Conservation (phyloP, 2,113 vertebrate species). For the Rattus rattus region DNA sequence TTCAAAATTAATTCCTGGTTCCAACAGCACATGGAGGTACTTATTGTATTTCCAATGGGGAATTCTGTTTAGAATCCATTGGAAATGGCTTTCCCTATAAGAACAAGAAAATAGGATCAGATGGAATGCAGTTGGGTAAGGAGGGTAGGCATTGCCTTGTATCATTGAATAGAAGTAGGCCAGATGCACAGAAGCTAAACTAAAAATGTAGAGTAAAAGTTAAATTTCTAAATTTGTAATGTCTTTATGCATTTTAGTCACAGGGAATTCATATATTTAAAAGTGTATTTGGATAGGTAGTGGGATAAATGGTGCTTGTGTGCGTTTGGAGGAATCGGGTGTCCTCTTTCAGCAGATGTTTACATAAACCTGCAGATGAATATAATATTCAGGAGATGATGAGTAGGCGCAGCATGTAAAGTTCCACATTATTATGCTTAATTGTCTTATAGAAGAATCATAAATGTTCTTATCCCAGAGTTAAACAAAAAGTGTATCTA, state of each 20-base stretch:
- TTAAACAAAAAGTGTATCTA: not conserved
- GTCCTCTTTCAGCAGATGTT: not conserved
- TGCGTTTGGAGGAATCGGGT: not conserved
- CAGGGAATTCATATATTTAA: not conserved
- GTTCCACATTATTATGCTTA: not conserved
- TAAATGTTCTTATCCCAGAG: not conserved
- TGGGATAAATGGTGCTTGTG: not conserved
- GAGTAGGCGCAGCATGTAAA: not conserved
- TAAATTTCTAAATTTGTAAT: constrained; percentile 27
- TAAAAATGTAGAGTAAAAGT: not conserved
- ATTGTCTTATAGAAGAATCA: not conserved
- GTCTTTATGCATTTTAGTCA: not conserved
- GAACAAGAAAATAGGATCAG: not conserved
- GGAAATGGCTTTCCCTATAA: not conserved
- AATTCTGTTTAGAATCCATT: not conserved
- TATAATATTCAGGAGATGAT: not conserved
- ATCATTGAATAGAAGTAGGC: not conserved
- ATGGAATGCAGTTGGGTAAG: not conserved
- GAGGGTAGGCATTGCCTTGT: not conserved
- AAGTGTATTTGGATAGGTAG: not conserved
- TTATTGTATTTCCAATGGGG: constrained; percentile 7
- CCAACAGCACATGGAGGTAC: constrained; percentile 40
- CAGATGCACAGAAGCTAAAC: not conserved
- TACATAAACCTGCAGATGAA: not conserved
- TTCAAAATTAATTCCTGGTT: constrained; percentile 21